Base-by-base conservation (phyloP, 2,113 vertebrate species). In the Willisornis vidua region DNA sequence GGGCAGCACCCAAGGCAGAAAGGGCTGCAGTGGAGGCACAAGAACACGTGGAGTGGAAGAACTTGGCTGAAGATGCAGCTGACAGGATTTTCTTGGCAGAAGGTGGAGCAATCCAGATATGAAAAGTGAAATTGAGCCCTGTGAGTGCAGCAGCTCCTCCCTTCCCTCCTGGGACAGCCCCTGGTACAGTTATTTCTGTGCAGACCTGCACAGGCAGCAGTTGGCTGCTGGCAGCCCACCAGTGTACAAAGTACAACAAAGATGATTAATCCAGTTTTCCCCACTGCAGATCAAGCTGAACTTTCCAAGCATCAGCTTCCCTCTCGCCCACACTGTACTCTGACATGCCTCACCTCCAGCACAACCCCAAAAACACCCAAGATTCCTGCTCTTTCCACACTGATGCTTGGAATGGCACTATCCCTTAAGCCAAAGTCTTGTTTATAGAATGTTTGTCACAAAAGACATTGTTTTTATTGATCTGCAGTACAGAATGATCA, bases 181-280 rank as follows among this genome's bases (percentile, higher is more conserved):
- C 62, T 45, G 31, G 19, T 11, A 59, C 48, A 58, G 63, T 55
- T 28, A 23, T 17, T 79, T 70, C 15, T 71, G 14, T 54, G 59
- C 63, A 77, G 58, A 65, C 63, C 76, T 61, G 55, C 43, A 48
- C 82, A 86, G 84, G 85, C 75, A 94, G 84, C 85, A 62, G 74
- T 33, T 76, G 91, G 59, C 68, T 94, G 85, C 68, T 96, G 96
- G 87, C 93, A 95, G 92, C 93, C 89, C 94, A 91, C 93, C 89
- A 89, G 93, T 19, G 59, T 70, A 88, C 91, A 90, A 94, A 94
- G 91, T 86, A 87, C 93, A 89, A 17, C 25, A 78, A 68, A 83
- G 45, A 61, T 10, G 1, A 91, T 66, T 85, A 82, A 94, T 93
- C 87, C 95, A 90, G 91, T 93, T 94, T 90, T 78, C 87, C 76